Evolutionary conservation across 1,140 invertebrate genomes (phyloP), one percentile per base, ranked within the genome.

Genomic region (Procambarus virginalis): DNA sequence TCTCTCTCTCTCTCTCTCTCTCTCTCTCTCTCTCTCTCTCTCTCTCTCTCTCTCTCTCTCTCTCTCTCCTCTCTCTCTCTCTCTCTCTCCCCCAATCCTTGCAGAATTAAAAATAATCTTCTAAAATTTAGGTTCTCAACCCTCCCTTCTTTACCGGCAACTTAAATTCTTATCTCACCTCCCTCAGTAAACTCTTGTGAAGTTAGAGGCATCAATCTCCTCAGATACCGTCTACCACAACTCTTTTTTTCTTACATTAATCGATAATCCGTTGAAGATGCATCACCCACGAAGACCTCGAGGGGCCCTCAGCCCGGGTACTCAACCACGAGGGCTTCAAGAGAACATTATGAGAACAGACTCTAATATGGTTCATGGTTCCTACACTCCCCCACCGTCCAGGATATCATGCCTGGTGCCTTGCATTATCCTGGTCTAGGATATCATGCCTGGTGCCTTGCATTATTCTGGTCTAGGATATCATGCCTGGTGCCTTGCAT

Each of bases 21-120:
- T 73, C 70, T 73, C 34, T 73, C 70, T 73, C 34, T 73, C 34
- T 45, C 70, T 73, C 34, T 45, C 34, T 73, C 70, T 73, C 70
- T 45, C 70, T 45, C 70, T 45, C 70, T 45, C 70, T 73, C 70
- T 73, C 70, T 45, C 34, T 45, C 70, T 73, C 70, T 45, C 34
- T 45, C 70, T 73, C 3, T 45, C 20, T 45, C 20, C 34, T 73
- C 70, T 22, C 20, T 45, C 70, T n/a, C 34, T 73, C 34, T 73
- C 34, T 73, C 34, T 45, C 70, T n/a, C 34, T 45, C 34, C 20
- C 70, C 8, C 34, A 8, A 6, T 45, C 46, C n/a, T n/a, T 22
- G 3, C 12, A 76, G 73, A 22, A 76, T 20, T 46, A 76, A 3
- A 76, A 76, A 12, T 45, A 76, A 45, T 3, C 2, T 9, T 10